These are phyloP conservation scores for Callyntrura guangdongensis DNA, from an alignment of 2,888 invertebrate species.

Conservation along the genomic window DNA sequence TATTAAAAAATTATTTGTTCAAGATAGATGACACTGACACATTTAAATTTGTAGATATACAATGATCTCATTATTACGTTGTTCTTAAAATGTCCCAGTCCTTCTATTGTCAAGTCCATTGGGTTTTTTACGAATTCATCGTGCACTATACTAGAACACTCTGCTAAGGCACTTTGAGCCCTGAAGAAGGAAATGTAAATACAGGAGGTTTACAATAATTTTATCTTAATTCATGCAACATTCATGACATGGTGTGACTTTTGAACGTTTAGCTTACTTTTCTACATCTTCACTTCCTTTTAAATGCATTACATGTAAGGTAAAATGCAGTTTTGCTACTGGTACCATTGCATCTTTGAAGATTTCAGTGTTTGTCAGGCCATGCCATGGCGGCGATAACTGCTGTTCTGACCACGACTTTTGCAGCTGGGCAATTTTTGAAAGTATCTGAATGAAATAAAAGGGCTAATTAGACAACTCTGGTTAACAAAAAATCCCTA, in stretches of 20 bases:
- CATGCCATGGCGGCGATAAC: conserved; percentile 54
- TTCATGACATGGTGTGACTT: too few relatives aligned
- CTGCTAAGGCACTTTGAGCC: conserved; percentile 66
- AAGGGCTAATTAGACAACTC: too few relatives aligned
- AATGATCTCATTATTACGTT: conserved; percentile 69
- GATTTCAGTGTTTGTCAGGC: conserved; percentile 63
- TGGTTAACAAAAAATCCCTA: too few relatives aligned
- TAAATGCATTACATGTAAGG: conserved; percentile 78
- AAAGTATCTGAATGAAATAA: conserved; percentile 48
- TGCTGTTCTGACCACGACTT: conserved; percentile 24
- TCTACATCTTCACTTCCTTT: conserved; percentile 66
- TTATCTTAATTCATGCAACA: too few relatives aligned
- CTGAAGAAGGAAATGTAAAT: conserved; percentile 20
- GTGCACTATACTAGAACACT: conserved; percentile 67
- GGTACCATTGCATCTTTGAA: conserved; percentile 80
- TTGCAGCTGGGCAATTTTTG: conserved; percentile 60
- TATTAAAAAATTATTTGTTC: too few relatives aligned
- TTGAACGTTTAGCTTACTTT: conserved; percentile 66
- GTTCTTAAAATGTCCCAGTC: conserved; percentile 80
- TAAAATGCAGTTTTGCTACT: conserved; percentile 79
- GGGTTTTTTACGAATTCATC: conserved; percentile 73
- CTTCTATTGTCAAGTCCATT: conserved; percentile 74
- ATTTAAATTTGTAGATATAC: too few relatives aligned
- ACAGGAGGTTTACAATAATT: not conserved
- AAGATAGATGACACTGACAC: too few relatives aligned